A percentile compares a stretch with the other conserved stretches of the same genome.
Evolutionary conservation across 2,113 vertebrate species (phyloP).

Genomic region (Lagenorhynchus albirostris): DNA sequence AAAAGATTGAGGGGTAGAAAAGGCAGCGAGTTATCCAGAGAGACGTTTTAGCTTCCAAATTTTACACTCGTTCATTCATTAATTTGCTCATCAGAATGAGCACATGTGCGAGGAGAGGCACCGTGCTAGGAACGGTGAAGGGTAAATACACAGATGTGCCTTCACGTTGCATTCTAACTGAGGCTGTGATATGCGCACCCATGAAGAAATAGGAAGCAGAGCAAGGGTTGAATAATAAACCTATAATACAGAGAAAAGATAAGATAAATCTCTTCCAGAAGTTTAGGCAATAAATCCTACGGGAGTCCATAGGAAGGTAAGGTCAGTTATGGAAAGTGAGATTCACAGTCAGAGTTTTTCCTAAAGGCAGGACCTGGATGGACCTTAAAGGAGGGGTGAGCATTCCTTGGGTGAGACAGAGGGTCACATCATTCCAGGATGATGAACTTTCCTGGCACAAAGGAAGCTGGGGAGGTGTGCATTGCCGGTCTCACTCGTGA

Average conservation of each 20-base stretch:
- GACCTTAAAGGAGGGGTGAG: background rate
- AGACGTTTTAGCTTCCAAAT: background rate
- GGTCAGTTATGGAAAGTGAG: background rate
- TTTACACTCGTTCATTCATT: background rate
- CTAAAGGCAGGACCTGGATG: background rate
- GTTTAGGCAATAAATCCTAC: background rate
- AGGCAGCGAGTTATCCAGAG: background rate
- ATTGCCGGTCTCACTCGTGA: background rate
- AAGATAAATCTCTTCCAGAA: background rate
- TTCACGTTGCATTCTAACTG: background rate
- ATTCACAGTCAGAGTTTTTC: background rate
- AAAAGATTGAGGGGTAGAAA: background rate
- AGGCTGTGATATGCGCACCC: background rate
- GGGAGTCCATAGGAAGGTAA: background rate
- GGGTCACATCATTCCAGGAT: background rate
- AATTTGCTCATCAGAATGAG: background rate
- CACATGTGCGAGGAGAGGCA: background rate
- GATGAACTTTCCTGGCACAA: background rate
- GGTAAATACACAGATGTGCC: background rate
- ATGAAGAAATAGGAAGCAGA: background rate
- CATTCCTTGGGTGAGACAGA: background rate
- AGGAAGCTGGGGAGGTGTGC: background rate
- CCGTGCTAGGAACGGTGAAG: background rate
- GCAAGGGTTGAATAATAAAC: background rate
- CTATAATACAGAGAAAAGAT: background rate